phyloP scores from a whole-genome alignment of 2,113 vertebrate species.

The Mystacornis crossleyi region DNA sequence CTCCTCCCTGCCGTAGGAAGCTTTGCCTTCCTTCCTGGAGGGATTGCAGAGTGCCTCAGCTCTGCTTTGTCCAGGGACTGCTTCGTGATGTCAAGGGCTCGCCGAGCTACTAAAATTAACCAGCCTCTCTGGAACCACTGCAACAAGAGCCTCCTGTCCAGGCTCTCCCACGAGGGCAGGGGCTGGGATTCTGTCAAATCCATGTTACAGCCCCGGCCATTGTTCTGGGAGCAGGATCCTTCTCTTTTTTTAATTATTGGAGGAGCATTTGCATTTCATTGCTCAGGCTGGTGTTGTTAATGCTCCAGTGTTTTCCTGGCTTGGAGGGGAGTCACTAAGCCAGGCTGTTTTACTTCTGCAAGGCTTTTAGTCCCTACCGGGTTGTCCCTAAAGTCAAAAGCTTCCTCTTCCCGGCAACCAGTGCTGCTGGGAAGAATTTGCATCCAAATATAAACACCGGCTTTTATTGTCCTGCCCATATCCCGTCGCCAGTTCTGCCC shows the following conservation, averaged over 20 bases:
- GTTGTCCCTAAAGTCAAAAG: not conserved
- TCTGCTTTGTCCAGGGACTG: not conserved
- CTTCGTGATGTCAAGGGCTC: not conserved
- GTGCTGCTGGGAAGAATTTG: not conserved
- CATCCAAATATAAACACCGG: not conserved
- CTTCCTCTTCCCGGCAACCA: not conserved
- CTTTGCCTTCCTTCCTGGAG: conserved; percentile 34
- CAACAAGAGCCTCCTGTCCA: not conserved
- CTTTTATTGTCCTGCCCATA: not conserved
- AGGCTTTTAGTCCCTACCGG: not conserved
- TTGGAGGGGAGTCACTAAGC: not conserved
- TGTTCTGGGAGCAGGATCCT: not conserved
- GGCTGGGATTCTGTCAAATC: not conserved
- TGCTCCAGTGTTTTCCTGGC: not conserved
- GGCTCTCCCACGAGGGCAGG: not conserved
- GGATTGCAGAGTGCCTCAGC: not conserved
- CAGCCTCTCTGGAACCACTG: not conserved
- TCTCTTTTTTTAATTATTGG: not conserved
- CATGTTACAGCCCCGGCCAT: not conserved
- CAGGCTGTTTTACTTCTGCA: not conserved
- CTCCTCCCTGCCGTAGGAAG: conserved; percentile 6
- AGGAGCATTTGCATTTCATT: not conserved
- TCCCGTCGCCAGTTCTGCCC: not conserved
- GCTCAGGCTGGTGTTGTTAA: not conserved
- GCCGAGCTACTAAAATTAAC: not conserved